phyloP scores from a whole-genome alignment of 2,797 vertebrate genomes.

The Steatocranus sp. region DNA sequence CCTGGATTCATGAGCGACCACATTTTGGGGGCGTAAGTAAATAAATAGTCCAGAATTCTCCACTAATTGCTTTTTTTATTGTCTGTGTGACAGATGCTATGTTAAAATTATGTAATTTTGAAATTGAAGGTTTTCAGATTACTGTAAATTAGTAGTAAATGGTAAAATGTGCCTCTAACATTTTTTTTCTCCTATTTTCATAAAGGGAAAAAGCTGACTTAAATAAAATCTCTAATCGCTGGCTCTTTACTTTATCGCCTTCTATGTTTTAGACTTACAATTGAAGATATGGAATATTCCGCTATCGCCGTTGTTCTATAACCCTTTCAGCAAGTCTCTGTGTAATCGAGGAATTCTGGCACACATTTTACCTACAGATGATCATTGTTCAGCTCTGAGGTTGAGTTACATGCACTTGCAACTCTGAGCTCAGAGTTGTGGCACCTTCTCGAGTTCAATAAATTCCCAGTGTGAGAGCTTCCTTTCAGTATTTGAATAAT shows the following conservation, averaged over 20 bases:
- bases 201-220: neutral
- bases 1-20: neutral
- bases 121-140: neutral
- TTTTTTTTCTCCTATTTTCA: neutral
- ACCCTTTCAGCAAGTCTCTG: neutral
- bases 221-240: neutral
- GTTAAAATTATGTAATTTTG: neutral
- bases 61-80: neutral
- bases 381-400: slow-evolving; percentile 22
- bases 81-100: neutral
- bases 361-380: neutral
- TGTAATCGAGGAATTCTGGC: neutral
- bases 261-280: neutral
- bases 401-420: slow-evolving; percentile 31
- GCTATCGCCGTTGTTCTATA: neutral
- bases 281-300: neutral
- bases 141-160: neutral
- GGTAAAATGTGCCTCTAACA: neutral
- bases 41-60: neutral
- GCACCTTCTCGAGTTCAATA: slow-evolving; percentile 63
- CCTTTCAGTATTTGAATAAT: slow-evolving; percentile 73
- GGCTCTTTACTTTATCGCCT: neutral
- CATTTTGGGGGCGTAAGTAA: neutral
- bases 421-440: slow-evolving; percentile 52
- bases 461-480: slow-evolving; percentile 65